Conservation (phyloP, 2,888 invertebrate genomes). For the Drosophila gaucha region DNA sequence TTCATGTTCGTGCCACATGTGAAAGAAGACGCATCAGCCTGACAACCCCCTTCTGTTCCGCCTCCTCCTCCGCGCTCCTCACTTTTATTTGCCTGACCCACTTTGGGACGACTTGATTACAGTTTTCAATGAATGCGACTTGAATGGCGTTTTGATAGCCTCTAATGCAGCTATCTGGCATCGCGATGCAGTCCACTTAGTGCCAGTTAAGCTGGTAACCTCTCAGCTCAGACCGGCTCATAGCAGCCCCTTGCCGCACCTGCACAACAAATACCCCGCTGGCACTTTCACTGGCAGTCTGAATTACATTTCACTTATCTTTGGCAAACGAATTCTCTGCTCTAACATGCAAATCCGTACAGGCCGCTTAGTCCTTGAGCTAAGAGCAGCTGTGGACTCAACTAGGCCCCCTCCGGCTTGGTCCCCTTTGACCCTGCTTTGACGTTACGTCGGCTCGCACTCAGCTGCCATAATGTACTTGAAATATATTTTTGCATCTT, state of each 20-base stretch:
- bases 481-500: constrained; percentile 68
- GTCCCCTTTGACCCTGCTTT: neutral
- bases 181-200: constrained; percentile 77
- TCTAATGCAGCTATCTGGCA: constrained; percentile 76
- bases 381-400: constrained; percentile 40
- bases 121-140: constrained; percentile 55
- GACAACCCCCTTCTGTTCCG: neutral
- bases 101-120: constrained; percentile 72
- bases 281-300: constrained; percentile 66
- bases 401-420: neutral
- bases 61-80: neutral
- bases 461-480: constrained; percentile 55
- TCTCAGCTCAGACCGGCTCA: neutral
- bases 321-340: constrained; percentile 45
- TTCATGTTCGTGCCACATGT: constrained; percentile 52
- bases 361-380: constrained; percentile 62
- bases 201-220: constrained; percentile 53
- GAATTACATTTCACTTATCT: constrained; percentile 60
- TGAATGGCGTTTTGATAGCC: constrained; percentile 76
- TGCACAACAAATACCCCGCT: constrained; percentile 28
- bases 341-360: constrained; percentile 58
- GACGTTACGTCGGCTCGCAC: neutral
- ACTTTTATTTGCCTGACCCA: constrained; percentile 72
- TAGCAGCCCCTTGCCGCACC: too few relatives aligned
- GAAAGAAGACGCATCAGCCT: constrained; percentile 3